Base-by-base conservation (phyloP, 2,113 vertebrate genomes). In the Neolamprologus falcicula region DNA sequence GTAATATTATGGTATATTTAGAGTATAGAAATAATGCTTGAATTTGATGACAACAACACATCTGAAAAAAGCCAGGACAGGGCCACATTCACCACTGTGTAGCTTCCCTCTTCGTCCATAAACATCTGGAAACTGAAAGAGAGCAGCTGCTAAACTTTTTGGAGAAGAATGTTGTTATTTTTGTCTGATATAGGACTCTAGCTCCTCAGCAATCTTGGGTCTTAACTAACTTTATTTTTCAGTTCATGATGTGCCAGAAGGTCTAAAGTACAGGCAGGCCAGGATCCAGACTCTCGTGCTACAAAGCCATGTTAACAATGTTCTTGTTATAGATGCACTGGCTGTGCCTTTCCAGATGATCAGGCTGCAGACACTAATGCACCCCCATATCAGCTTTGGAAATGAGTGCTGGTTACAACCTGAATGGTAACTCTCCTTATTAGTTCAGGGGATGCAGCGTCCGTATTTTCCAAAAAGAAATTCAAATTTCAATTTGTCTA, bases 391-490 rank as follows among this genome's bases (percentile, higher is more conserved):
- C 31, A 66, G 61, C 61, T 63, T 35, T 63, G 31, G 6, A 66
- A 66, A 19, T n/a, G 28, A 63, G 16, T 61, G 31, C 28, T 19
- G 9, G 0, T 35, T 17, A 61, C 57, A 66, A 33, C 28, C 28
- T 35, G 61, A 35, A 37, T 66, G 17, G 31, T 66, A 11, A 11
- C 61, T 66, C 17, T 13, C 4, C 6, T 66, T n/a, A 12, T 13
- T 66, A 37, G 2, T 68, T n/a, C 33, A 19, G 63, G 0, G 10
- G 33, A 37, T 5, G 19, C 10, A 37, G 2, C 2, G 2, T 37
- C 10, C 10, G 2, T 37, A 35, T 28, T 28, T 5, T 16, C 55
- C 24, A 57, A 57, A 57, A 57, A 1, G 24, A 57, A 57, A 57
- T 57, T 61, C 28, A 61, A 17, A 61, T 63, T 35, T 35, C 8